Evolutionary conservation across 1,140 invertebrate genomes (phyloP).

Genomic region (Colletes gigas): DNA sequence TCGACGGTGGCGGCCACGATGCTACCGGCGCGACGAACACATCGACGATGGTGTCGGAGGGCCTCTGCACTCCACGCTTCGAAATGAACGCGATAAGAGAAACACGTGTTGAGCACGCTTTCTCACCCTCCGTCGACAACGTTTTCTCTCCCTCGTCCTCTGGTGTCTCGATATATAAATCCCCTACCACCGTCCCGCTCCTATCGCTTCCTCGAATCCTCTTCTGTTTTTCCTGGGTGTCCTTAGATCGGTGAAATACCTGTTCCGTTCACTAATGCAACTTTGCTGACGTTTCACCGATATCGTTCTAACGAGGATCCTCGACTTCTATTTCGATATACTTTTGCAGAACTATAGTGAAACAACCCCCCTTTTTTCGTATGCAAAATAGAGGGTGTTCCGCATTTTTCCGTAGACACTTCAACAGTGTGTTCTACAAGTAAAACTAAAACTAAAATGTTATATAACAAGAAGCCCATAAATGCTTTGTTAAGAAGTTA

Average conservation of each 20-base stretch:
- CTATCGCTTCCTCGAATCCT: slow-evolving; percentile 29
- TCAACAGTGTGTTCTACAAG: too few relatives aligned
- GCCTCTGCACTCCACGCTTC: slow-evolving; percentile 47
- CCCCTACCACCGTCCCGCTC: not conserved
- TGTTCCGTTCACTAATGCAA: not conserved
- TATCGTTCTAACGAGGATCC: too few relatives aligned
- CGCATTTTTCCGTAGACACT: too few relatives aligned
- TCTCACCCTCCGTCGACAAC: slow-evolving; percentile 48
- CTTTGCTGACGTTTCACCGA: slow-evolving; percentile 8
- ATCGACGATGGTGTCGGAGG: slow-evolving; percentile 46
- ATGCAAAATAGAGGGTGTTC: too few relatives aligned
- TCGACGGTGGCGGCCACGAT: slow-evolving; percentile 8
- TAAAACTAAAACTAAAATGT: too few relatives aligned
- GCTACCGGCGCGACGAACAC: slow-evolving; percentile 6
- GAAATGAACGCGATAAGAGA: slow-evolving; percentile 76
- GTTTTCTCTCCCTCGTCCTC: slow-evolving; percentile 16
- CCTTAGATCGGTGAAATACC: not conserved
- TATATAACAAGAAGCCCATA: too few relatives aligned
- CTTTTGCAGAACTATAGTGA: too few relatives aligned
- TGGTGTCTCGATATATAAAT: slow-evolving; percentile 52
- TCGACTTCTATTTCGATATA: too few relatives aligned
- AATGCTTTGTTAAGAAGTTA: too few relatives aligned
- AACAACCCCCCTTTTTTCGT: too few relatives aligned
- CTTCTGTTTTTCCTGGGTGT: slow-evolving; percentile 31
- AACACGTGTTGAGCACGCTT: slow-evolving; percentile 78